Conservation (phyloP, 2,888 invertebrate genomes). For the Drosophila anomelani region DNA sequence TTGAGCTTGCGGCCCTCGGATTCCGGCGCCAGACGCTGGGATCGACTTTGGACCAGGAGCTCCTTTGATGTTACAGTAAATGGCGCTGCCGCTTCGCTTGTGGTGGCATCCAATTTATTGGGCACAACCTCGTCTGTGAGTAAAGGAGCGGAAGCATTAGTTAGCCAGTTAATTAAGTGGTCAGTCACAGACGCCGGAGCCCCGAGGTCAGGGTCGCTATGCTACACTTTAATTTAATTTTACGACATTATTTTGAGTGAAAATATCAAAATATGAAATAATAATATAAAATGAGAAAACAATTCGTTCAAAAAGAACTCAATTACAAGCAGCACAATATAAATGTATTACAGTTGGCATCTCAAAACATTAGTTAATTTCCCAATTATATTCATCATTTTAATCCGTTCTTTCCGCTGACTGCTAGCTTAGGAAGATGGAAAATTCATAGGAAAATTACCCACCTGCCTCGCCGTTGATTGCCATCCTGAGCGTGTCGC, state of each 20-base stretch:
- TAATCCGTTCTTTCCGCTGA: neutral
- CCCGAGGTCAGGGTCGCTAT: conserved; percentile 39
- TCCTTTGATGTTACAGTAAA: conserved; percentile 57
- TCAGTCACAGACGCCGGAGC: conserved; percentile 31
- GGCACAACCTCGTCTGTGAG: conserved; percentile 23
- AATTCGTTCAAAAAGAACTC: neutral
- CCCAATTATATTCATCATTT: neutral
- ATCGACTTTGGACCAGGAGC: conserved; percentile 66
- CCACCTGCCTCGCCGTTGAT: conserved; percentile 55
- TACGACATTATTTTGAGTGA: no score
- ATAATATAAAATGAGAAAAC: no score
- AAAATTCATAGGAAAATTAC: conserved; percentile 14
- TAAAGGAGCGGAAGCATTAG: conserved; percentile 22
- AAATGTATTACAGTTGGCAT: no score
- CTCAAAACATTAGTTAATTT: neutral
- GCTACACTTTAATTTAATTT: neutral
- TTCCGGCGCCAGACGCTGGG: conserved; percentile 38
- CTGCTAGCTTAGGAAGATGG: conserved; percentile 6
- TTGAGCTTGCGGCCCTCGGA: conserved; percentile 81
- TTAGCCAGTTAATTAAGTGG: conserved; percentile 65
- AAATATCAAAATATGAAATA: neutral
- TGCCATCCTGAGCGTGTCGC: conserved; percentile 66
- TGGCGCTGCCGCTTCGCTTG: conserved; percentile 14
- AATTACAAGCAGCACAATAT: no score
- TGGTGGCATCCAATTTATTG: conserved; percentile 47